Evolutionary conservation across 2,888 invertebrate genomes (phyloP), one percentile per base, ranked within the genome.

Genomic region (Norana najaformis): DNA sequence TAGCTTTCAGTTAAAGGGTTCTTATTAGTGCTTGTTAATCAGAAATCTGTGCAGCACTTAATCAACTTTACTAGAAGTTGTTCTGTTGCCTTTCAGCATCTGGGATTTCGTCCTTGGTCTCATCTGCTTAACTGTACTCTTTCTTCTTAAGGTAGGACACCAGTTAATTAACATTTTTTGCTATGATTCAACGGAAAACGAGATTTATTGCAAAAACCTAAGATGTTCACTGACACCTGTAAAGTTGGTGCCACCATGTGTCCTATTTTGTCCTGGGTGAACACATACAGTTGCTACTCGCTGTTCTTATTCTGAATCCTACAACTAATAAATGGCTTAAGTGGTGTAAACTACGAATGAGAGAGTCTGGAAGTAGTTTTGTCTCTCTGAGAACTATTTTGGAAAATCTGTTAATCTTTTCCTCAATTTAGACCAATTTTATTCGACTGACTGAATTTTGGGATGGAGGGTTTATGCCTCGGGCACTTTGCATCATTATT

Each of bases 101-200:
- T 90, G 90, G 88, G 91, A 91, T 83, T 90, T 90, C 88, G 89
- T 90, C 35, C 69, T 91, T 36, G 91, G 91, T 34, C 82, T 91
- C 34, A 88, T 90, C 41, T 85, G 82, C 37, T 90, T 91, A 90
- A 90, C 91, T 35, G 36, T 90, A 11, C 85, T 91, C 36, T 91
- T 89, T 88, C 34, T 83, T 8, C 88, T 91, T 90, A 90, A 91
- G 90, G 91, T 91, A 90, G 89, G 88, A n/a, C n/a, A 69, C n/a
- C 69, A 69, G 69, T n/a, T 8, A n/a, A 69, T 13, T 69, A n/a
- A 30, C 5, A 69, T n/a, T 8, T 69, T 69, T n/a, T n/a, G n/a
- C 30, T 69, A 69, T 69, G 69, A 0, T 30, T 4, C 11, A 69
- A 69, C 14, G 3, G 41, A 41, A n/a, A 30, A 18, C 41, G 13